These are phyloP conservation scores for Bambusicola thoracicus DNA, from an alignment of 2,113 vertebrate species.

Conservation along the genomic window DNA sequence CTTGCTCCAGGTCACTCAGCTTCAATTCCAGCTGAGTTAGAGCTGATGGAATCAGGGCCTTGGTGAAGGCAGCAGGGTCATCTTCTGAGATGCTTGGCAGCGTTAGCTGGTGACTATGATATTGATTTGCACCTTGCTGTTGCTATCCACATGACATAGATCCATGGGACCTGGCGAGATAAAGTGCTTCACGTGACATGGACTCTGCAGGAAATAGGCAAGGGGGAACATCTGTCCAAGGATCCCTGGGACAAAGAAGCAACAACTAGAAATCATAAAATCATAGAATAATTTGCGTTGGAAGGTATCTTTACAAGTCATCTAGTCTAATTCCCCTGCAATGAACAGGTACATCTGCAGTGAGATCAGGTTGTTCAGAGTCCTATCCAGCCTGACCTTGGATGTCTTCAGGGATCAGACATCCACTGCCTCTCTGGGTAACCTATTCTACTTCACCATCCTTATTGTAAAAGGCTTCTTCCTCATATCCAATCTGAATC, in stretches of 20 bases:
- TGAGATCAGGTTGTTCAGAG: too few species aligned
- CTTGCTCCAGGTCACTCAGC: neutral
- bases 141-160: neutral
- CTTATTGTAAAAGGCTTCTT: too few species aligned
- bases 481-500: too few species aligned
- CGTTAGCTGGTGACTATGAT: neutral
- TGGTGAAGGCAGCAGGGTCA: neutral
- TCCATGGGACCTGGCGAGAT: rapidly evolving
- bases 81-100: neutral
- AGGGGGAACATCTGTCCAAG: neutral
- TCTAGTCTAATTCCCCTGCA: too few species aligned
- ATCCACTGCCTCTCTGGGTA: too few species aligned
- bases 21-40: neutral
- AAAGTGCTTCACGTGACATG: neutral
- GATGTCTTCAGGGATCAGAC: too few species aligned
- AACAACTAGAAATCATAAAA: neutral
- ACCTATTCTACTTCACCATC: too few species aligned
- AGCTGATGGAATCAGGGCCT: neutral
- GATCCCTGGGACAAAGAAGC: neutral
- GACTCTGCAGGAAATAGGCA: neutral
- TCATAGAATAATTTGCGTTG: too few species aligned
- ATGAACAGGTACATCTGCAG: too few species aligned
- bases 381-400: too few species aligned
- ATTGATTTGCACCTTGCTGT: rapidly evolving
- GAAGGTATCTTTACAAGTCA: too few species aligned